These are phyloP conservation scores for Didymodactylos carnosus DNA, from an alignment of 2,888 invertebrate species.

Conservation along the genomic window DNA sequence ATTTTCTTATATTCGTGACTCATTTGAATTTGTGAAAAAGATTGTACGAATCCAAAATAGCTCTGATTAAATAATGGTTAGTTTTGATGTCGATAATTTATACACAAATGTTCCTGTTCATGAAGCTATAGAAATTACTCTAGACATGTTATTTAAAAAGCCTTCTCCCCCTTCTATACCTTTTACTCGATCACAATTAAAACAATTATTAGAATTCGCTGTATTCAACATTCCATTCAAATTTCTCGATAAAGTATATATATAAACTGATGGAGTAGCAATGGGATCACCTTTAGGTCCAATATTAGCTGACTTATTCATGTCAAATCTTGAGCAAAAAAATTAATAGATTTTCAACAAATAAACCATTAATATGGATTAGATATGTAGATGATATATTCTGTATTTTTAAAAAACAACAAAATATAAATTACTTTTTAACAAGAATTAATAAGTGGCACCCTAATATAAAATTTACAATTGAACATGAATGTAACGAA, in stretches of 20 bases:
- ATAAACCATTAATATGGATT: background rate
- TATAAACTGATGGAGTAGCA: background rate
- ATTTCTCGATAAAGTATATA: too few species aligned
- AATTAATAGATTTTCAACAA: background rate
- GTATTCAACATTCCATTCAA: too few species aligned
- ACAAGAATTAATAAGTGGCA: too few species aligned
- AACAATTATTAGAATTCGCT: too few species aligned
- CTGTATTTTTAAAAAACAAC: too few species aligned
- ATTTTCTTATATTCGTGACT: background rate
- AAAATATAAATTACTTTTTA: too few species aligned
- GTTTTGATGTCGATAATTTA: background rate
- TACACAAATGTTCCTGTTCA: background rate
- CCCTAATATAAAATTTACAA: background rate
- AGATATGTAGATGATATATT: background rate
- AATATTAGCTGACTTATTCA: background rate
- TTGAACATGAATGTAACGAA: background rate
- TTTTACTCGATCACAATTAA: too few species aligned
- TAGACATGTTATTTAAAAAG: too few species aligned
- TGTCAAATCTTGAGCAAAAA: background rate
- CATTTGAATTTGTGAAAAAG: background rate
- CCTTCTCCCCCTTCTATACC: too few species aligned
- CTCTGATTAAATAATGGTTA: background rate
- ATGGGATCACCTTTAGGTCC: background rate
- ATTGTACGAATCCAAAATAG: background rate
- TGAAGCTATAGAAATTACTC: background rate